phyloP scores from a whole-genome alignment of 2,888 invertebrate species.

The Formica aserva region DNA sequence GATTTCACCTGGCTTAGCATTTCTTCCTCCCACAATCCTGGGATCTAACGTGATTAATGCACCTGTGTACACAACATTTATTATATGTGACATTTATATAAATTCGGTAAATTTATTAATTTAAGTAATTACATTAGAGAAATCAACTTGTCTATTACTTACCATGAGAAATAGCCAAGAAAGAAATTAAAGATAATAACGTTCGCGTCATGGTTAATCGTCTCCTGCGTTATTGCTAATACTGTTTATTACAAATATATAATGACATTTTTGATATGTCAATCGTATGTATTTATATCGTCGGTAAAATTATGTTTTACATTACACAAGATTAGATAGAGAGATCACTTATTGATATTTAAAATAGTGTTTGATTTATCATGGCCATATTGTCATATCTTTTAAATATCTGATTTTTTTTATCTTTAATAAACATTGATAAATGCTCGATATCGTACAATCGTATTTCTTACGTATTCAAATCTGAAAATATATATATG shows the following conservation, averaged over 20 bases:
- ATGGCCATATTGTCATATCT: not conserved
- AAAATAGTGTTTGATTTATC: not conserved
- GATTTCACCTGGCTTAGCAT: conserved; percentile 75
- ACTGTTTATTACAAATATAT: not conserved
- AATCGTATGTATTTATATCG: not conserved
- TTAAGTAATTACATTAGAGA: not conserved
- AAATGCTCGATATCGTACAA: not conserved
- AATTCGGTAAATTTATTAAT: not conserved
- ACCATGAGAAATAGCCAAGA: conserved; percentile 36
- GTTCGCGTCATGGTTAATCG: conserved; percentile 4
- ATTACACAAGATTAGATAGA: not conserved
- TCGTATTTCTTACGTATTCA: not conserved
- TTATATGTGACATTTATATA: not conserved
- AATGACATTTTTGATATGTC: not conserved
- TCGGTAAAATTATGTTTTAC: not conserved
- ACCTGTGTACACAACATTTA: not conserved
- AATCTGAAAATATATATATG: not conserved
- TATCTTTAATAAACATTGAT: not conserved
- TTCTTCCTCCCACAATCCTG: conserved; percentile 70
- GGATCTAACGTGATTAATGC: not conserved
- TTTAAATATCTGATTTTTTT: not conserved
- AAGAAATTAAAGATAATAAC: not conserved
- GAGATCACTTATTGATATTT: not conserved
- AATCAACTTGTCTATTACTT: conserved; percentile 1
- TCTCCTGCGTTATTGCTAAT: not conserved